A percentile compares a stretch with the other conserved stretches of the same genome.
Conservation (phyloP, 2,113 vertebrate genomes). For the Galeopterus variegatus region DNA sequence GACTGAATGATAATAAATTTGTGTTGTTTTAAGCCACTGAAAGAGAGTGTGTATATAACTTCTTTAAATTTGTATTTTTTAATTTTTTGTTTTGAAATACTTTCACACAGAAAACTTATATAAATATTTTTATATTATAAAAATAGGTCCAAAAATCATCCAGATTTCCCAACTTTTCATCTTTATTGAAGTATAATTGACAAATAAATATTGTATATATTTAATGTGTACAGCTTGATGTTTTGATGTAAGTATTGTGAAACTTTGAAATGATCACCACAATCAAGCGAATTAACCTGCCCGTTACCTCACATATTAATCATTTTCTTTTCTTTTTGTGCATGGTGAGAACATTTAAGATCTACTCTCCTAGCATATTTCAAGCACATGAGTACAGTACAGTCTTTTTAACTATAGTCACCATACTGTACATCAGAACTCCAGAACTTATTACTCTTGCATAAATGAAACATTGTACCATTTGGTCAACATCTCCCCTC, state of each 20-base stretch:
- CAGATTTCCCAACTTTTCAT: background rate
- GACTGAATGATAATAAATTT: background rate
- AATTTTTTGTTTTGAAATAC: background rate
- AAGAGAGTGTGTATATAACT: background rate
- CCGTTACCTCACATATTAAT: background rate
- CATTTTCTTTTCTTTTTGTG: background rate
- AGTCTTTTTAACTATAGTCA: background rate
- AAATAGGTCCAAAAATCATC: background rate
- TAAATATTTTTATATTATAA: background rate
- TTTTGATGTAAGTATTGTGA: background rate
- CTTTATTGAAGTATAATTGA: background rate
- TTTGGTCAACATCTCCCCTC: no score
- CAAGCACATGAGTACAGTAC: no score
- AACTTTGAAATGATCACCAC: background rate
- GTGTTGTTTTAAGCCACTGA: background rate
- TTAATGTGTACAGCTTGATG: background rate
- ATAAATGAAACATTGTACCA: background rate
- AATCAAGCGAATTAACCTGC: background rate
- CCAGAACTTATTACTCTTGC: background rate
- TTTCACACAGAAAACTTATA: background rate
- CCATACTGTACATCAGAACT: rapidly evolving
- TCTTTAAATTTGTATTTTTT: background rate
- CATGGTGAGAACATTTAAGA: background rate
- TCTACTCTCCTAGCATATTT: background rate
- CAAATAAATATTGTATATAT: background rate